Conservation (phyloP, 2,113 vertebrate genomes). For the Carassius gibelio region DNA sequence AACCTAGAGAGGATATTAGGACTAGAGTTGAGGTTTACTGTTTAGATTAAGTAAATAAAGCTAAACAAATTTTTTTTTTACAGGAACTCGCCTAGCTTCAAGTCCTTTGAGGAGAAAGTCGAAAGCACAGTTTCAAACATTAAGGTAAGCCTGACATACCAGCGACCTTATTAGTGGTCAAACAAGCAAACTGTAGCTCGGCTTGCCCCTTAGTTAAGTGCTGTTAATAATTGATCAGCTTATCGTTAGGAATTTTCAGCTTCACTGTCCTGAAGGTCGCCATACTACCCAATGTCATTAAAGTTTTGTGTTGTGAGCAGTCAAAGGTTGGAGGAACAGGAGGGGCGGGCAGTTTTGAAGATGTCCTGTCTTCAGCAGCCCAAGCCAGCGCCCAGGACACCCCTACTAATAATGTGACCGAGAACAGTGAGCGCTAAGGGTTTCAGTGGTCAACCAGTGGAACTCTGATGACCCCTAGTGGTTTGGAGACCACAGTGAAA, state of each 20-base stretch:
- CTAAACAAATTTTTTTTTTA: constrained; percentile 35
- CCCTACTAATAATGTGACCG: constrained; percentile 70
- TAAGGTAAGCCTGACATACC: constrained; percentile 80
- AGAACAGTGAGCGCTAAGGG: constrained; percentile 76
- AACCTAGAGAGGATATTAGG: not conserved
- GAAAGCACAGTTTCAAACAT: constrained; percentile 92
- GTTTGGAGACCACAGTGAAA: constrained; percentile 24
- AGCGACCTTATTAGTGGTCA: constrained; percentile 14
- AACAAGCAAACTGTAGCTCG: not conserved
- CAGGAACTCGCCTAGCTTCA: constrained; percentile 97
- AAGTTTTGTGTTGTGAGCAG: constrained; percentile 66
- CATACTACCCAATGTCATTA: not conserved
- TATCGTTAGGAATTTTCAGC: constrained; percentile 20
- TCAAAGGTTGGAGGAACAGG: constrained; percentile 85
- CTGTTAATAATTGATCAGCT: constrained; percentile 50
- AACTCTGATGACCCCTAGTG: constrained; percentile 47
- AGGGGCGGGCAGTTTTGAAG: constrained; percentile 88
- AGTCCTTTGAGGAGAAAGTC: constrained; percentile 96
- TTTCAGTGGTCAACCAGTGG: not conserved
- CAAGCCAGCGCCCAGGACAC: constrained; percentile 87
- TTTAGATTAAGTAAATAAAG: not conserved
- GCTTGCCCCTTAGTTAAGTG: not conserved
- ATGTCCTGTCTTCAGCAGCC: constrained; percentile 91
- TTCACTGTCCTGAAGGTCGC: not conserved
- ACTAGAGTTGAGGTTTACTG: not conserved